These are phyloP conservation scores for Diachasmimorpha longicaudata DNA, from an alignment of 1,140 invertebrate genomes.

Conservation along the genomic window DNA sequence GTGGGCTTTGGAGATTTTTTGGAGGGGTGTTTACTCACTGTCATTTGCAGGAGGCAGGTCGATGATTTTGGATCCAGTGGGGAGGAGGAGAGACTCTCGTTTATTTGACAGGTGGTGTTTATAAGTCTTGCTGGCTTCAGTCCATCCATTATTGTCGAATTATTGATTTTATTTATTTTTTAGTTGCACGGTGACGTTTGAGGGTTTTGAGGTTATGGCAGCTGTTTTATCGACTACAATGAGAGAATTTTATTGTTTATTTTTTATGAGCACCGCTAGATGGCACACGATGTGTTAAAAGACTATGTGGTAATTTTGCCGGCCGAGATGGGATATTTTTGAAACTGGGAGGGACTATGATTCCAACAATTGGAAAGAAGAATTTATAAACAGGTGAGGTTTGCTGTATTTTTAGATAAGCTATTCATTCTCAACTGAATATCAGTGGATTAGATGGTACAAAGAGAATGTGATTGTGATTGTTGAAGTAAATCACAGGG, in stretches of 20 bases:
- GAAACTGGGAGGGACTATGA: background rate
- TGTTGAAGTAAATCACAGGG: background rate
- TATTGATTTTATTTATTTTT: background rate
- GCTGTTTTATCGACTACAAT: background rate
- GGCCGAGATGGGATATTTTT: too few species aligned
- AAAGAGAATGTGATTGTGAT: background rate
- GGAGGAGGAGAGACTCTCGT: slow-evolving; percentile 26
- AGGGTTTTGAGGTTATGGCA: background rate
- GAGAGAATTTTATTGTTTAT: too few species aligned
- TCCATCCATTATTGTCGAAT: slow-evolving; percentile 11
- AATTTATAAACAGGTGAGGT: background rate
- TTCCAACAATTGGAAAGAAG: background rate
- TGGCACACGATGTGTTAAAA: too few species aligned
- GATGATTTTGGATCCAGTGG: slow-evolving; percentile 19
- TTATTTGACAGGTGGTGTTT: slow-evolving; percentile 25
- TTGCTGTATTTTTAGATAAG: background rate
- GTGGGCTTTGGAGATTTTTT: background rate
- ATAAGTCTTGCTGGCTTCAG: slow-evolving; percentile 27
- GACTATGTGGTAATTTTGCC: too few species aligned
- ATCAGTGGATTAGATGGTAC: background rate
- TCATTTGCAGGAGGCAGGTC: slow-evolving; percentile 28
- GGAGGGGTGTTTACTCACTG: slow-evolving; percentile 20
- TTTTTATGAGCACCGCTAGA: too few species aligned
- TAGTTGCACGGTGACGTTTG: background rate
- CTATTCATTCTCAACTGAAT: background rate